A percentile compares a stretch with the other conserved stretches of the same genome.
phyloP scores from a whole-genome alignment of 2,888 invertebrate species.

The Calameuta idolon region DNA sequence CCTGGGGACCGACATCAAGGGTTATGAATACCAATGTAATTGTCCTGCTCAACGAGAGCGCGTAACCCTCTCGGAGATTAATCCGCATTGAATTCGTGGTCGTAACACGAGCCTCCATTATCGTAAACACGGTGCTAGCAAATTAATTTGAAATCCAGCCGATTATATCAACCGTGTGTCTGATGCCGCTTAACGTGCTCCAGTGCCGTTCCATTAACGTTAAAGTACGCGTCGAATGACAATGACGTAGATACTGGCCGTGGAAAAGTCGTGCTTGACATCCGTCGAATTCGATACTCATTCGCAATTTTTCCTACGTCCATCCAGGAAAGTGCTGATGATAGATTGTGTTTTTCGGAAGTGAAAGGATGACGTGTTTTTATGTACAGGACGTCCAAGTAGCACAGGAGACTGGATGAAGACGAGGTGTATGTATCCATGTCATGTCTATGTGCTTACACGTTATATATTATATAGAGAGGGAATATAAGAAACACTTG shows the following conservation, averaged over 20 bases:
- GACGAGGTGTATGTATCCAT: not conserved
- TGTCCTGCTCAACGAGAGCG: constrained; percentile 24
- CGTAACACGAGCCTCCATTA: constrained; percentile 31
- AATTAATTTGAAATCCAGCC: constrained; percentile 41
- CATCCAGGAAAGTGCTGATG: not conserved
- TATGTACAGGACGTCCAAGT: not conserved
- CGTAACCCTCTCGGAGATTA: constrained; percentile 21
- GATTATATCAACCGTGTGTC: not conserved
- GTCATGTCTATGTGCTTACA: not conserved
- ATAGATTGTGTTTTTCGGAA: not conserved
- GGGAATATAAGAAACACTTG: not conserved
- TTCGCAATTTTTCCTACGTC: not conserved
- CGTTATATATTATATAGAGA: not conserved
- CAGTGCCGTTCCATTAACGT: not conserved
- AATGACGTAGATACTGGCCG: not conserved
- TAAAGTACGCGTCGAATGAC: not conserved
- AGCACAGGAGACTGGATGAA: not conserved
- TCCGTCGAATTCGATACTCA: not conserved
- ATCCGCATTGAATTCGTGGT: constrained; percentile 28
- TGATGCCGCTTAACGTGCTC: not conserved
- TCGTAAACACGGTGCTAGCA: constrained; percentile 40
- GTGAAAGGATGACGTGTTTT: not conserved
- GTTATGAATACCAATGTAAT: constrained; percentile 40
- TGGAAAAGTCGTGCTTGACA: not conserved
- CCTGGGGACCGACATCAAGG: not conserved